Base-by-base conservation (phyloP, 2,113 vertebrate species). In the Indri indri region DNA sequence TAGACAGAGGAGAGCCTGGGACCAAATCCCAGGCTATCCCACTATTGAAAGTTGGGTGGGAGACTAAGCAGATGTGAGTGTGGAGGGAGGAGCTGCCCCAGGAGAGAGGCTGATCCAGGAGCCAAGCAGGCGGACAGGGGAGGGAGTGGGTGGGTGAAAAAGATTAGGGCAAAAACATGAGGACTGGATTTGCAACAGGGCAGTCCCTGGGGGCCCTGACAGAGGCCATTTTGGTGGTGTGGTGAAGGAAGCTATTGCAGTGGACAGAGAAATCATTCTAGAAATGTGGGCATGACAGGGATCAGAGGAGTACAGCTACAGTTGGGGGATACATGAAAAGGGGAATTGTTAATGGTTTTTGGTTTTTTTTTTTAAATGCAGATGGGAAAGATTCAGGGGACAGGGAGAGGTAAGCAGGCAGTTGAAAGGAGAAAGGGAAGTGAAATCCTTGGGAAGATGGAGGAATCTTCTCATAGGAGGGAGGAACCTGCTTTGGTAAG, bases 331-430 rank as follows among this genome's bases (percentile, higher is more conserved):
- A 37, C 25, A 34, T 50, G 23, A 73, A 63, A 70, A 40, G 37
- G 52, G 32, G 27, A 40, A 8, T 3, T 79, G 47, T 87, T 82
- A 27, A 71, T 65, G 52, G 27, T 42, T 61, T 57, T 8, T 45
- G 68, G 5, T 97, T 91, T 91, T 71, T 50, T 50, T 50, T 54
- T 54, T 54, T 54, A 17, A 63, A 40, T 90, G 57, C 4, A 57
- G 11, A 83, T 68, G 74, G 6, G 50, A 96, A 82, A 91, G 83
- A 93, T 45, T 92, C n/a, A 27, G 40, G 81, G 84, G 57, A 70
- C 2, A 73, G 52, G 14, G 74, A 57, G 52, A 40, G 27, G 27
- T 20, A 63, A 25, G 25, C 14, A 42, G 5, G 10, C 45, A 82
- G 40, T 30, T 61, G 59, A 81, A 79, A 87, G 54, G 68, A 90